phyloP scores from a whole-genome alignment of 2,797 vertebrate species.

The Periparus ater region DNA sequence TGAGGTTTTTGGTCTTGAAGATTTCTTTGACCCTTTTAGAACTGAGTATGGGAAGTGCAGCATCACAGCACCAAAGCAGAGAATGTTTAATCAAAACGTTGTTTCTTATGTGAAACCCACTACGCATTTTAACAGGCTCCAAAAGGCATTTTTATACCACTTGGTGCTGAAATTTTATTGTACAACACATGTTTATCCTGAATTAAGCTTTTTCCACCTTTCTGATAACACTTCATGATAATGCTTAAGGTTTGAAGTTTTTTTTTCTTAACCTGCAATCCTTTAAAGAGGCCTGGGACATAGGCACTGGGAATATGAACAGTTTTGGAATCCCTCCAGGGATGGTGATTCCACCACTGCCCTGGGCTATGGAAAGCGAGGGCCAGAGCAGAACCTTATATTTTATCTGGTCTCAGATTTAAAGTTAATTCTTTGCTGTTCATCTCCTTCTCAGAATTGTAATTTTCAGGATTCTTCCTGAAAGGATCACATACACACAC shows the following conservation, averaged over 20 bases:
- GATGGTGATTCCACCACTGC: neutral
- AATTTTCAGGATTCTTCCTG: neutral
- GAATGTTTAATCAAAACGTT: neutral
- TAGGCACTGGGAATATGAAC: neutral
- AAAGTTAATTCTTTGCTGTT: neutral
- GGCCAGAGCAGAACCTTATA: neutral
- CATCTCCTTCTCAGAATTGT: neutral
- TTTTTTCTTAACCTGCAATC: neutral
- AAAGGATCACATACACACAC: neutral
- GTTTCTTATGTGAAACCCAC: neutral
- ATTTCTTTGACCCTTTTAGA: neutral
- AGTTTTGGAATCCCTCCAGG: neutral
- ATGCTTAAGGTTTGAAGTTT: rapidly evolving
- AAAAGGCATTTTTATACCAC: neutral
- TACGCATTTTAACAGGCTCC: neutral
- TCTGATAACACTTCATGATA: neutral
- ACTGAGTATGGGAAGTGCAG: neutral
- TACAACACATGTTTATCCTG: rapidly evolving
- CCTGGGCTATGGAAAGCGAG: neutral
- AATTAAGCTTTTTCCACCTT: neutral
- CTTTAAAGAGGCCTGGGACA: neutral
- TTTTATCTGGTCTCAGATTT: neutral
- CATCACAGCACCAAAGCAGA: neutral
- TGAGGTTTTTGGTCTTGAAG: neutral
- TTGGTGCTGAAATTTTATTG: neutral